Evolutionary conservation across 92 coral and sea anemone genomes (phyloP).

Genomic region (Heliopora coerulea): DNA sequence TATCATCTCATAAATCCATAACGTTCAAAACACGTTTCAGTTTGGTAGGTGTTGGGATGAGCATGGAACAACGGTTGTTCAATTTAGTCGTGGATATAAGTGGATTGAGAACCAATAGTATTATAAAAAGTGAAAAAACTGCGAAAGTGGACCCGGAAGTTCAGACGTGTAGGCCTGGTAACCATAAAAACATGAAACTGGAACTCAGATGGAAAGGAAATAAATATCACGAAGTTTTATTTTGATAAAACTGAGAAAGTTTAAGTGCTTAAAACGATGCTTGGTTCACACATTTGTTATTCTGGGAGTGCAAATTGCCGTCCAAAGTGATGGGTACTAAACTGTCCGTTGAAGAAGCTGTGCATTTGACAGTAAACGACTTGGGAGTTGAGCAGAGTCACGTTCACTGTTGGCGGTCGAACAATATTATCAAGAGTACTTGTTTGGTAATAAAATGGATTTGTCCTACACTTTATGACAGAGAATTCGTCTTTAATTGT

Average conservation of each 20-base stretch:
- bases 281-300: not conserved
- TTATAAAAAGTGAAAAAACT: no score
- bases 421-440: not conserved
- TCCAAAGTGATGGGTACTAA: slow-evolving; percentile 7
- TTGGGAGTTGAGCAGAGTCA: slow-evolving; percentile 25
- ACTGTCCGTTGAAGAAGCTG: slow-evolving; percentile 19
- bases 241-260: not conserved
- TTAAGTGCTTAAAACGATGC: not conserved
- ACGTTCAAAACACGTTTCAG: no score
- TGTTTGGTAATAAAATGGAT: not conserved
- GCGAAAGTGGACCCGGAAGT: no score
- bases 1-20: no score
- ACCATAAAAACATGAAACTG: not conserved
- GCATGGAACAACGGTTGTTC: no score
- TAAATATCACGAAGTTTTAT: not conserved
- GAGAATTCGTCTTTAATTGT: not conserved
- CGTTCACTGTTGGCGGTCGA: slow-evolving; percentile 14
- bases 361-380: slow-evolving; percentile 7
- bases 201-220: not conserved
- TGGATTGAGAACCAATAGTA: no score
- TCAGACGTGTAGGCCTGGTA: no score
- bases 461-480: not conserved
- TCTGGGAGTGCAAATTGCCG: not conserved
- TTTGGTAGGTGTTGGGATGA: no score
- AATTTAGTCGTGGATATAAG: no score